Evolutionary conservation across 2,888 invertebrate genomes (phyloP).

Genomic region (Panopea generosa): DNA sequence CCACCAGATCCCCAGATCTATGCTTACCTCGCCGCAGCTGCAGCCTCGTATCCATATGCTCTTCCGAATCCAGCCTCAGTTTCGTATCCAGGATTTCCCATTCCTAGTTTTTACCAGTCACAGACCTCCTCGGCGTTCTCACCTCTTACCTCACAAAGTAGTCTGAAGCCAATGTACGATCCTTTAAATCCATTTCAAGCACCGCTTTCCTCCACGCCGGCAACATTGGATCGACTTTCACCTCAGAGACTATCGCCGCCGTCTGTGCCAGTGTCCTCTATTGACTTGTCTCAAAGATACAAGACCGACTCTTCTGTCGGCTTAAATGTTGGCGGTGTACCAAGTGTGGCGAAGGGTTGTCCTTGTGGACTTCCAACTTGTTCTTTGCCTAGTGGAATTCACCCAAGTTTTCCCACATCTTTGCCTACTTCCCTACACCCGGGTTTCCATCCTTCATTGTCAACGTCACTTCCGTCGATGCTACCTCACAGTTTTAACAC

Average conservation of each 20-base stretch:
- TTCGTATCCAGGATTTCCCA: slow-evolving; percentile 61
- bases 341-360: slow-evolving; percentile 54
- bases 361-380: slow-evolving; percentile 62
- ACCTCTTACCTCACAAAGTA: slow-evolving; percentile 58
- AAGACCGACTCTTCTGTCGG: slow-evolving; percentile 31
- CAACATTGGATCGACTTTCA: slow-evolving; percentile 54
- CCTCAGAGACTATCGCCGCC: slow-evolving; percentile 22
- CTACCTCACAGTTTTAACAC: slow-evolving; percentile 33
- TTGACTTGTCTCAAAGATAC: slow-evolving; percentile 54
- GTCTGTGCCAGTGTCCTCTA: slow-evolving; percentile 34
- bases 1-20: slow-evolving; percentile 95
- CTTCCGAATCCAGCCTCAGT: slow-evolving; percentile 65
- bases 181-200: slow-evolving; percentile 49
- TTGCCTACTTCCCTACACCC: slow-evolving; percentile 53
- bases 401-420: slow-evolving; percentile 51
- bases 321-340: slow-evolving; percentile 14
- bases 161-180: slow-evolving; percentile 62
- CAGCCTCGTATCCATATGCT: slow-evolving; percentile 85
- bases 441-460: slow-evolving; percentile 45
- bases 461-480: slow-evolving; percentile 53
- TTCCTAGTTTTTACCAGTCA: slow-evolving; percentile 59
- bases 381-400: slow-evolving; percentile 45
- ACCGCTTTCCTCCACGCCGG: slow-evolving; percentile 24
- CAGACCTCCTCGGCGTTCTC: slow-evolving; percentile 64
- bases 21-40: slow-evolving; percentile 93